Conservation (phyloP, 2,113 vertebrate genomes). For the Mystacornis crossleyi region DNA sequence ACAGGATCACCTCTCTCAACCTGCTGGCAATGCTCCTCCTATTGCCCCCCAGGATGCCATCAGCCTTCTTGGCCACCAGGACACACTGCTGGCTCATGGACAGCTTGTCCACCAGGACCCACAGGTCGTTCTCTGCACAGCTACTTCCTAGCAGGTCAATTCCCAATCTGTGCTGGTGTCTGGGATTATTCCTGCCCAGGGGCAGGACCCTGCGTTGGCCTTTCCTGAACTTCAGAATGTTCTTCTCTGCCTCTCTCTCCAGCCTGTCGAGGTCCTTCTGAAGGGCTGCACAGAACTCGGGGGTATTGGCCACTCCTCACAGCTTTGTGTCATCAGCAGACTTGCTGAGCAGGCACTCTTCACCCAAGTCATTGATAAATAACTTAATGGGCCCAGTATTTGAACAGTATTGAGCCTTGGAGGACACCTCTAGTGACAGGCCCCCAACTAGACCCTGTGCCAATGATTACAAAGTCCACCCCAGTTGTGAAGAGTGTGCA, state of each 20-base stretch:
- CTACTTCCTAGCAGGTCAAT: background rate
- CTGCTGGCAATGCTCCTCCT: background rate
- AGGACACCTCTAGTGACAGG: background rate
- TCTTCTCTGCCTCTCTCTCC: background rate
- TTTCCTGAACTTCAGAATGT: background rate
- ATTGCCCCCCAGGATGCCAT: background rate
- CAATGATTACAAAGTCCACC: background rate
- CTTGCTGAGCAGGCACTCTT: background rate
- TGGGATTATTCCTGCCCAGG: background rate
- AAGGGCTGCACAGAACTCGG: background rate
- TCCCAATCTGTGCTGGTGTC: background rate
- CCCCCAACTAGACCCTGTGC: background rate
- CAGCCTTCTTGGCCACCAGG: background rate
- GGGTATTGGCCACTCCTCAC: fast-evolving
- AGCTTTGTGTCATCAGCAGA: background rate
- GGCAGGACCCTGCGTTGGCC: background rate
- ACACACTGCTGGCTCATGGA: background rate
- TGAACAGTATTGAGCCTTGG: background rate
- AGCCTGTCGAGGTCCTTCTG: background rate
- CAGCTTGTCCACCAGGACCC: background rate
- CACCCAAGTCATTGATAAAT: background rate
- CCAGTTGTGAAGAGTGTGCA: background rate
- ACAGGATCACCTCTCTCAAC: background rate
- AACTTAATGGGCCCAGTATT: background rate
- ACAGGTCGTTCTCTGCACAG: background rate